Evolutionary conservation across 1,140 invertebrate genomes (phyloP).

Genomic region (Mya arenaria): DNA sequence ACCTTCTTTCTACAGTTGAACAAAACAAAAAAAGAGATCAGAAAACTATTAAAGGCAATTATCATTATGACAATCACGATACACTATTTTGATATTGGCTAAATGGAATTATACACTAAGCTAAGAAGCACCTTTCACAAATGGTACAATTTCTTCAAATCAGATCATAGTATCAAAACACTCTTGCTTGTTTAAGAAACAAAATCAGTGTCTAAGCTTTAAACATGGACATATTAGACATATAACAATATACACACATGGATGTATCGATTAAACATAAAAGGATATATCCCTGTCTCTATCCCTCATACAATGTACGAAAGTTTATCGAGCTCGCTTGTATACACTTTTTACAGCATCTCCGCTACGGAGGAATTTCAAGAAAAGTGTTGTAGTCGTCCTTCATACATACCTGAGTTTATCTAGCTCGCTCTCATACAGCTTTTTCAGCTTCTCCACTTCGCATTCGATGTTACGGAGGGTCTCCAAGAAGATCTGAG

Average conservation of each 20-base stretch:
- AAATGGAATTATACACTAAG: background rate
- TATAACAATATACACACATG: too few relatives aligned
- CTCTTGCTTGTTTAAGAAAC: too few relatives aligned
- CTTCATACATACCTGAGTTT: slow-evolving; percentile 37
- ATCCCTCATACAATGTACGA: background rate
- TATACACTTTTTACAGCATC: too few relatives aligned
- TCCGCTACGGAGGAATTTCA: too few relatives aligned
- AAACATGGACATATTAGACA: too few relatives aligned
- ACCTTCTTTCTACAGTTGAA: slow-evolving; percentile 4
- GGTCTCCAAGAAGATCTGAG: slow-evolving; percentile 9
- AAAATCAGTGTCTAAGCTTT: too few relatives aligned
- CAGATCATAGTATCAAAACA: too few relatives aligned
- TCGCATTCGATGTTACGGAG: slow-evolving; percentile 13
- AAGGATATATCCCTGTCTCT: too few relatives aligned
- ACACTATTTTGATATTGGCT: background rate
- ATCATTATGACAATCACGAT: background rate
- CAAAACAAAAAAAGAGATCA: background rate
- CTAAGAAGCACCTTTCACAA: too few relatives aligned
- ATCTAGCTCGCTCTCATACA: slow-evolving; percentile 24
- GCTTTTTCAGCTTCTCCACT: slow-evolving; percentile 3
- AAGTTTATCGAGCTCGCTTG: background rate
- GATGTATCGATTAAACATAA: too few relatives aligned
- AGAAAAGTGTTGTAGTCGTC: too few relatives aligned
- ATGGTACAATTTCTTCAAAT: too few relatives aligned
- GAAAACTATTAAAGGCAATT: background rate